Evolutionary conservation across 2,113 vertebrate genomes (phyloP).

Genomic region (Bos indicus): DNA sequence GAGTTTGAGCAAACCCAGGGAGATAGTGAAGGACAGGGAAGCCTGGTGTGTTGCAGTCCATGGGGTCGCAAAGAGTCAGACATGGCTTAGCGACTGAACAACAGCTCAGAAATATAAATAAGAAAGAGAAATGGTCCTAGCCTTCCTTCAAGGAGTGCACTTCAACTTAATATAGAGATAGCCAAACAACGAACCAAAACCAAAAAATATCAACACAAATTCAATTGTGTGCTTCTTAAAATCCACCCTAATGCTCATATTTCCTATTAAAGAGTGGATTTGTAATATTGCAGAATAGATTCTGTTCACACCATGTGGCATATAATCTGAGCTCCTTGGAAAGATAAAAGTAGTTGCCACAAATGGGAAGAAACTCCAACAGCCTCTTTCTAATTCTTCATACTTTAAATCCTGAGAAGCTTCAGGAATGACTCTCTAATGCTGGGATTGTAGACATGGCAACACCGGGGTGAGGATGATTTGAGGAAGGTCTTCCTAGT

Average conservation of each 20-base stretch:
- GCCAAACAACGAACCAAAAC: background rate
- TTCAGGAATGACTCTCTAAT: background rate
- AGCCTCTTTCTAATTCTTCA: constrained; percentile 5
- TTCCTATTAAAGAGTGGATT: background rate
- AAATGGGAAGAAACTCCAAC: background rate
- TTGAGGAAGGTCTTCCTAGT: background rate
- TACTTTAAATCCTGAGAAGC: background rate
- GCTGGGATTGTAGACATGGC: background rate
- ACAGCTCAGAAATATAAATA: background rate
- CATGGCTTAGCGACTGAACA: background rate
- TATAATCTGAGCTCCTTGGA: background rate
- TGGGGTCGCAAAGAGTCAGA: background rate
- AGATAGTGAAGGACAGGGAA: background rate
- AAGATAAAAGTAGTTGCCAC: constrained; percentile 17
- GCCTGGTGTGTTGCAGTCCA: background rate
- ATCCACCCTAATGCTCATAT: background rate
- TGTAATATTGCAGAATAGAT: background rate
- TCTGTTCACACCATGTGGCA: background rate
- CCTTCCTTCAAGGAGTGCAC: background rate
- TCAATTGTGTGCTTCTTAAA: background rate
- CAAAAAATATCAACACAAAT: background rate
- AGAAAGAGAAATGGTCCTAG: background rate
- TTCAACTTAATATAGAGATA: background rate
- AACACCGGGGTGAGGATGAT: background rate
- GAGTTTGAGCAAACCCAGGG: background rate